Conservation (phyloP, 2,888 invertebrate genomes). For the Aquatica leii region DNA sequence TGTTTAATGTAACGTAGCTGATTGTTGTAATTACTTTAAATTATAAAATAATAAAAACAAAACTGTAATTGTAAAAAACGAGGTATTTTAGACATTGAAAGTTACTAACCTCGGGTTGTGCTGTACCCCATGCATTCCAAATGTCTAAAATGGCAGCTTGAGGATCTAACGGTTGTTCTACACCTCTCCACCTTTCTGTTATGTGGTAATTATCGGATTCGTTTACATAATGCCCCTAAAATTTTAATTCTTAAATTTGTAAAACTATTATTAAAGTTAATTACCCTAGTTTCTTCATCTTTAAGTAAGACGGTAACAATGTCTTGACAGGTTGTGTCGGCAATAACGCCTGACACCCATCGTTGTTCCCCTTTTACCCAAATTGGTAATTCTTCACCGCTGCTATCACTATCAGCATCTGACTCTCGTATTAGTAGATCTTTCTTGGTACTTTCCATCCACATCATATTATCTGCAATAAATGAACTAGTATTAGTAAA, state of each 20-base stretch:
- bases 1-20: too few species aligned
- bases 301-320: conserved; percentile 76
- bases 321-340: conserved; percentile 81
- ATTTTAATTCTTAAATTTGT: conserved; percentile 15
- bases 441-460: conserved; percentile 51
- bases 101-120: conserved; percentile 67
- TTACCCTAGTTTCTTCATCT: conserved; percentile 61
- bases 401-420: conserved; percentile 62
- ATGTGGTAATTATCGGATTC: conserved; percentile 68
- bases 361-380: conserved; percentile 79
- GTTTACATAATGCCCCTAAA: conserved; percentile 57
- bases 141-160: conserved; percentile 79
- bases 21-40: too few species aligned
- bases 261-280: conserved; percentile 22
- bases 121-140: conserved; percentile 82
- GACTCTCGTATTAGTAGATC: conserved; percentile 44
- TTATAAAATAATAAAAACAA: too few species aligned
- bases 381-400: conserved; percentile 76
- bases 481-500: not conserved
- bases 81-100: too few species aligned
- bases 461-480: conserved; percentile 47
- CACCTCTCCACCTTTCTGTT: conserved; percentile 80
- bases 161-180: conserved; percentile 76
- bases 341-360: conserved; percentile 81
- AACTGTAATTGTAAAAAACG: too few species aligned